Conservation (phyloP, 2,113 vertebrate species). For the Trematomus loennbergii region DNA sequence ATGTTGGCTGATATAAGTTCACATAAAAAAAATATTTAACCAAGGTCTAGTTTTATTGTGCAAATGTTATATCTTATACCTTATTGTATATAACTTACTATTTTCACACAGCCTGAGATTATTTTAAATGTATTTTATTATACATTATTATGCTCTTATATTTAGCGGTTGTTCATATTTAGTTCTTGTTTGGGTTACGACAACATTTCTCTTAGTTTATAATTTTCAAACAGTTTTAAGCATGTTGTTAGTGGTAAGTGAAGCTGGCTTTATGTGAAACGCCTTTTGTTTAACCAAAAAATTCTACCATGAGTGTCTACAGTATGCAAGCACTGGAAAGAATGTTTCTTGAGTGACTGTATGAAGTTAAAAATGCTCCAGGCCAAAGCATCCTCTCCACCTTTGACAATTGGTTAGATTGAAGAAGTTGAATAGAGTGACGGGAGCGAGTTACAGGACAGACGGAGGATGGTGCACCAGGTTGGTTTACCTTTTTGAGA, state of each 20-base stretch:
- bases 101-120: too few relatives aligned
- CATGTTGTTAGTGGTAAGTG: neutral
- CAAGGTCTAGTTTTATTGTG: too few relatives aligned
- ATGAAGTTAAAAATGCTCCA: neutral
- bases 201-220: neutral
- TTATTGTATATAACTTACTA: too few relatives aligned
- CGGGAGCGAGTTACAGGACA: neutral
- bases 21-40: too few relatives aligned
- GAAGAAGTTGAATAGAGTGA: neutral
- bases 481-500: slow-evolving; percentile 88
- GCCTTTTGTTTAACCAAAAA: neutral
- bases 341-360: neutral
- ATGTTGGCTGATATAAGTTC: too few relatives aligned
- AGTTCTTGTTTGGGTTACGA: too few relatives aligned
- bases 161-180: too few relatives aligned
- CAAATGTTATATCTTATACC: too few relatives aligned
- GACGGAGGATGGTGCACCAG: neutral
- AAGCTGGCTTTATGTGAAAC: neutral
- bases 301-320: neutral
- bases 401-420: neutral
- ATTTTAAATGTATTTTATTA: too few relatives aligned
- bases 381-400: neutral
- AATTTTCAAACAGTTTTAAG: neutral
- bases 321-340: neutral
- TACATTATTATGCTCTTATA: too few relatives aligned